Evolutionary conservation across 2,113 vertebrate species (phyloP).

Genomic region (Catharus bicknelli): DNA sequence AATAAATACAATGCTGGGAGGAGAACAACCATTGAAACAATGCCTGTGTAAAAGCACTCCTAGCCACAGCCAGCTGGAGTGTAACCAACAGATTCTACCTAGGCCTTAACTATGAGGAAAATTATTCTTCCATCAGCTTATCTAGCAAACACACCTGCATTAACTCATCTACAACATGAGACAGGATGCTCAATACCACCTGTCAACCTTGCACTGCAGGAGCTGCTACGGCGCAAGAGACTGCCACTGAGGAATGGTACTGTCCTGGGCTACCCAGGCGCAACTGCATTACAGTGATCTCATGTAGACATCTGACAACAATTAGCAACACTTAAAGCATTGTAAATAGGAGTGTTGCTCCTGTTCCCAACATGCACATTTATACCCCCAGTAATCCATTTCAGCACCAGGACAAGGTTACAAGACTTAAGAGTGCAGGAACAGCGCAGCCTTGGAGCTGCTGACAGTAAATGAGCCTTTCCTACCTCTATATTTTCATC

Average conservation of each 20-base stretch:
- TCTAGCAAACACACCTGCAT: not conserved
- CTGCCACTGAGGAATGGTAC: rapidly evolving
- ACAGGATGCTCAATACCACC: rapidly evolving
- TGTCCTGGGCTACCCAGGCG: not conserved
- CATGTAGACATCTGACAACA: rapidly evolving
- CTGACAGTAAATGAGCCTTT: rapidly evolving
- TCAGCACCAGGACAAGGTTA: rapidly evolving
- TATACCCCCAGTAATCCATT: rapidly evolving
- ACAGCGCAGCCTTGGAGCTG: rapidly evolving
- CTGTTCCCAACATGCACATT: rapidly evolving
- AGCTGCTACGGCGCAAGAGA: not conserved
- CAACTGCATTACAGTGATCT: not conserved
- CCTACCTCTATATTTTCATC: constrained; percentile 93
- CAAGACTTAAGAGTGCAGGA: not conserved
- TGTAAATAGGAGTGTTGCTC: rapidly evolving
- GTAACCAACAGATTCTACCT: not conserved
- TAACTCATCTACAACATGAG: rapidly evolving
- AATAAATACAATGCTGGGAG: not conserved
- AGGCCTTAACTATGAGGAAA: rapidly evolving
- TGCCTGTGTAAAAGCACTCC: rapidly evolving
- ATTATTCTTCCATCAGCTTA: rapidly evolving
- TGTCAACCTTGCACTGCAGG: rapidly evolving
- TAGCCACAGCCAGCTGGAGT: not conserved
- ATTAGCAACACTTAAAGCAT: rapidly evolving
- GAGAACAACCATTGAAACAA: not conserved